Evolutionary conservation across 2,113 vertebrate species (phyloP), one percentile per base, ranked within the genome.

Genomic region (Hippocampus mohnikei): DNA sequence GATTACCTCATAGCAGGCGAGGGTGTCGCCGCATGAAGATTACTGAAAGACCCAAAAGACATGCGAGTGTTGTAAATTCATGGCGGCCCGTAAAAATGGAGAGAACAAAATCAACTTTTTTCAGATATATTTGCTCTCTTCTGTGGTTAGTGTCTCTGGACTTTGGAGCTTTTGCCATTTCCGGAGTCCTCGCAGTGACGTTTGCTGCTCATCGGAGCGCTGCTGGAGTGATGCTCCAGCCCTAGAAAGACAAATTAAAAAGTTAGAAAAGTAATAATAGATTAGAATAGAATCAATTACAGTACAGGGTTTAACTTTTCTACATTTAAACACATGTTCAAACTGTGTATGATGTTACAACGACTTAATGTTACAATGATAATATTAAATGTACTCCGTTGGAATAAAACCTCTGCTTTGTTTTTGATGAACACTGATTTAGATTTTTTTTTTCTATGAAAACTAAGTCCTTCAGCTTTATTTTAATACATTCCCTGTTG

Each of bases 131-230:
- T 48, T 48, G 13, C 2, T n/a, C 23, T 16, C 56, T 33, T 13
- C 15, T 25, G 63, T 18, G 25, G 13, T 27, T 65, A 88, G 73
- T 91, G 91, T 53, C 90, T 89, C 86, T 89, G 92, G 58, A 93
- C 52, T 80, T 93, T 93, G 1, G 89, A 88, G 65, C 83, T 72
- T 50, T 78, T 89, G 62, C 75, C 52, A 1, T 72, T 84, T 1
- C 81, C 77, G 16, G 81, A 77, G 53, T 93, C 90, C 46, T 92
- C 90, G 0, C 33, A 89, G 87, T 88, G 92, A 0, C 92, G 87
- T 66, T 93, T 93, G n/a, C 84, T 88, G 42, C 71, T 66, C n/a
- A 72, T 83, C 55, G 74, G 85, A 52, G 59, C 8, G 75, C 2
- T 8, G 76, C 5, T 33, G 72, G 60, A 58, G 59, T 87, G 85